Base-by-base conservation (phyloP, 2,888 invertebrate genomes). In the Platycnemis pennipes region DNA sequence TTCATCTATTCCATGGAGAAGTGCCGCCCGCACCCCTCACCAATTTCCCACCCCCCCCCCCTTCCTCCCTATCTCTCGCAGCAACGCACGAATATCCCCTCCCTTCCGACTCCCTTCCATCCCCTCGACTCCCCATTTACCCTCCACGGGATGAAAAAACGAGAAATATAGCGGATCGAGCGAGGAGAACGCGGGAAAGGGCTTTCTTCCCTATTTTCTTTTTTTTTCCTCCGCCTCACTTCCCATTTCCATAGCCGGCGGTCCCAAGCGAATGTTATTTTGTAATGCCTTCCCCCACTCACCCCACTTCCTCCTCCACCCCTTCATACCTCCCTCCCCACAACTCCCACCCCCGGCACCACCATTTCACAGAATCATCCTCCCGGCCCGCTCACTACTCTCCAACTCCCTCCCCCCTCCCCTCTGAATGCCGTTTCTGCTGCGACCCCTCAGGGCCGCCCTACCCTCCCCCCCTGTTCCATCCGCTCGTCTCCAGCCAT, bases 261-360 rank as follows among this genome's bases (percentile, higher is more conserved):
- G 77, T 37, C 91, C n/a, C 26, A 31, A 31, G 56, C 42, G 89
- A 63, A 44, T 91, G 63, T 91, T 91, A 91, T 91, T 91, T 91
- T 91, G 91, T 91, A 91, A 91, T 31, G 42, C 42, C 56, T 37
- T 37, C 53, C 19, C 37, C n/a, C 63, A 45, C 46, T 8, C 91
- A 22, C 37, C 46, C 89, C 89, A 31, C 13, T 56, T 53, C 37
- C 42, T 56, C 56, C 89, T 37, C 56, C 89, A 45, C 53, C 44
- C 26, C 42, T n/a, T n/a, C n/a, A 91, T 31, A 22, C 42, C 56
- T 37, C n/a, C 53, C 19, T 42, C n/a, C 63, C 22, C 46, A 2
- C 91, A 22, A n/a, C 46, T 53, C 89, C 56, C 89, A 45, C 53
- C 44, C 26, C 42, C 89, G 42, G 31, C 53, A 16, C 53, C 53